These are phyloP conservation scores for Volucella bombylans DNA, from an alignment of 2,888 invertebrate species.

Conservation along the genomic window DNA sequence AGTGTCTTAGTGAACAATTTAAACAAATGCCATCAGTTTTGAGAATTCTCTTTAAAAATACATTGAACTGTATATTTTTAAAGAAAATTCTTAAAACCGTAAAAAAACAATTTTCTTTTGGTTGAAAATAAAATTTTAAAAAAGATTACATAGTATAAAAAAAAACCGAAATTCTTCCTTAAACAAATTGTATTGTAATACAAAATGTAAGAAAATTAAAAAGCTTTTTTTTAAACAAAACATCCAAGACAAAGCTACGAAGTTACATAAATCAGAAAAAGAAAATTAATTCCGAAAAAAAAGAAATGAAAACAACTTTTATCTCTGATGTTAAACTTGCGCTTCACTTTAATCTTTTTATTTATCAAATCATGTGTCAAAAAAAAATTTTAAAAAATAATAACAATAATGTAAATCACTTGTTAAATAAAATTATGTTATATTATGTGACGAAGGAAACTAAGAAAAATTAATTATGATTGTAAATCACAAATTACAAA, in stretches of 20 bases:
- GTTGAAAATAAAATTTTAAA: neutral
- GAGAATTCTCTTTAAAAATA: too few species aligned
- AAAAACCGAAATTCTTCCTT: neutral
- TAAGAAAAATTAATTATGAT: conserved; percentile 38
- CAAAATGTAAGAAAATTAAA: conserved; percentile 5
- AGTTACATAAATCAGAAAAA: conserved; percentile 17
- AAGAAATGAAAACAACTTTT: conserved; percentile 14
- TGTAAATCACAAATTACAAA: conserved; percentile 44
- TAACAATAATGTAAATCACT: conserved; percentile 31
- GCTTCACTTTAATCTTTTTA: conserved; percentile 39
- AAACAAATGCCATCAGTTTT: conserved; percentile 39
- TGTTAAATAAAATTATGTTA: conserved; percentile 61
- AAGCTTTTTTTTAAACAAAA: conserved; percentile 20
- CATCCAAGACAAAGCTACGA: conserved; percentile 21
- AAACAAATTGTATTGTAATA: conserved; percentile 26
- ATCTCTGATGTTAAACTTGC: conserved; percentile 38
- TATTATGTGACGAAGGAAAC: conserved; percentile 20
- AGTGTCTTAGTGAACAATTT: conserved; percentile 64
- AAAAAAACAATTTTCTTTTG: neutral
- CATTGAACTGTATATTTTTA: conserved; percentile 40
- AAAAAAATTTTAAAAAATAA: conserved; percentile 14
- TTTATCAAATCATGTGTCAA: conserved; percentile 66
- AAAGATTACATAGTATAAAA: conserved; percentile 9
- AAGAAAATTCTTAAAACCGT: conserved; percentile 13
- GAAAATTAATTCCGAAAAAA: conserved; percentile 4